Conservation (phyloP, 2,888 invertebrate genomes). For the Drosophila atripex region DNA sequence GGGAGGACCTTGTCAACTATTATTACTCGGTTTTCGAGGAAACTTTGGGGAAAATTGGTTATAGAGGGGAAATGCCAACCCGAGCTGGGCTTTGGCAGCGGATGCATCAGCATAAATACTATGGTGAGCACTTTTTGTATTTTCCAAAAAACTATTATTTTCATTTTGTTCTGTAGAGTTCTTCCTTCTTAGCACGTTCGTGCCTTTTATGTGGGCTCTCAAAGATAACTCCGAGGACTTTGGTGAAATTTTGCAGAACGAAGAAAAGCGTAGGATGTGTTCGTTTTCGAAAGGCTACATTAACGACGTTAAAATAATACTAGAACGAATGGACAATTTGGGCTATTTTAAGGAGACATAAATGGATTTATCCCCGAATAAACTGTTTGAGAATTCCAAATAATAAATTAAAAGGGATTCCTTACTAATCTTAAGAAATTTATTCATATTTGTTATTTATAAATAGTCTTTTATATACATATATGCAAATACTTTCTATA, state of each 20-base stretch:
- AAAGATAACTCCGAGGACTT: conserved; percentile 32
- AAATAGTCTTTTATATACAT: too few relatives aligned
- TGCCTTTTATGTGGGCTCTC: conserved; percentile 52
- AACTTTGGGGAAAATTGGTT: conserved; percentile 59
- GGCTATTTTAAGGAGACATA: conserved; percentile 15
- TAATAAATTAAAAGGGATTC: too few relatives aligned
- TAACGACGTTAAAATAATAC: conserved; percentile 30
- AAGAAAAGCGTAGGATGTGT: conserved; percentile 13
- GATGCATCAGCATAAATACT: conserved; percentile 51
- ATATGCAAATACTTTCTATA: too few relatives aligned
- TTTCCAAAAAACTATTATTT: background rate
- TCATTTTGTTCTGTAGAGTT: conserved; percentile 46
- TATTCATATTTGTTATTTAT: too few relatives aligned
- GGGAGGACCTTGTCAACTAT: conserved; percentile 62
- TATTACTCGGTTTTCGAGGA: conserved; percentile 61
- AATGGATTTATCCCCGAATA: too few relatives aligned
- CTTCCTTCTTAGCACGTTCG: conserved; percentile 55
- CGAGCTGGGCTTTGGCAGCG: conserved; percentile 53
- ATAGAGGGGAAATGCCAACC: conserved; percentile 59
- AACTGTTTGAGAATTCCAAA: too few relatives aligned
- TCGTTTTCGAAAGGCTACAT: conserved; percentile 33
- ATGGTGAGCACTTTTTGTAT: conserved; percentile 50
- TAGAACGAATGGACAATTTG: conserved; percentile 11
- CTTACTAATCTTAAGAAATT: too few relatives aligned
- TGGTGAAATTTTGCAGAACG: conserved; percentile 43